These are phyloP conservation scores for Drosophila oshimai DNA, from an alignment of 1,140 invertebrate genomes.

Conservation along the genomic window DNA sequence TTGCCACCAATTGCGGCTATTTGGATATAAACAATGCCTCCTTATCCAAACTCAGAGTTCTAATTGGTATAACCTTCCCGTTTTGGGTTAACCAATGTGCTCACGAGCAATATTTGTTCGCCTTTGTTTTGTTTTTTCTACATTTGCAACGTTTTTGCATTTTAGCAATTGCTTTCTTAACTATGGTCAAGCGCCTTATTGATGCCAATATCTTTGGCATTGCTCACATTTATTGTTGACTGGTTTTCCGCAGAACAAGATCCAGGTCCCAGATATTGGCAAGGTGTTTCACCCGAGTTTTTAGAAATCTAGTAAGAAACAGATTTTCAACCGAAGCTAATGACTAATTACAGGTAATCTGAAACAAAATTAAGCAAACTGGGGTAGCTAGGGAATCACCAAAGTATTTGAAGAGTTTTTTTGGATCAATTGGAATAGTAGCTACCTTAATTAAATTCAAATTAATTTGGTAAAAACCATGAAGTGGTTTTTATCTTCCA, in stretches of 20 bases:
- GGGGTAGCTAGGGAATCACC: too few species aligned
- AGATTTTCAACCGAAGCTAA: neutral
- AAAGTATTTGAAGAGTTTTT: too few species aligned
- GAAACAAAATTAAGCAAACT: too few species aligned
- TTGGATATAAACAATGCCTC: too few species aligned
- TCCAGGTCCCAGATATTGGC: neutral
- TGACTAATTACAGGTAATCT: neutral
- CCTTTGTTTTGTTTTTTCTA: neutral
- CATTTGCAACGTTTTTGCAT: slow-evolving; percentile 3
- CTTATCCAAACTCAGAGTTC: neutral
- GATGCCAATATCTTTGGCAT: slow-evolving; percentile 34
- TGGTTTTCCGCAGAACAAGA: slow-evolving; percentile 10
- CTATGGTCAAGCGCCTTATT: slow-evolving; percentile 3
- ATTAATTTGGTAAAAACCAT: too few species aligned
- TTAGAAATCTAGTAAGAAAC: neutral
- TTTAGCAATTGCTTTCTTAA: slow-evolving; percentile 14
- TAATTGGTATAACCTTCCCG: neutral
- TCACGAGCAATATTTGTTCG: neutral
- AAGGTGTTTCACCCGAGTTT: neutral
- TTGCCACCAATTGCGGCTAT: neutral
- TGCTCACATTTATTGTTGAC: slow-evolving; percentile 27
- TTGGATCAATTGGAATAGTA: too few species aligned
- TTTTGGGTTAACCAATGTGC: neutral
- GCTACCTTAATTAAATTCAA: too few species aligned
- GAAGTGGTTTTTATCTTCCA: too few species aligned